Percentiles rank a stretch among this genome's conserved stretches.
Evolutionary conservation across 1,140 invertebrate genomes (phyloP).

Genomic region (Drosophila trapezifrons): DNA sequence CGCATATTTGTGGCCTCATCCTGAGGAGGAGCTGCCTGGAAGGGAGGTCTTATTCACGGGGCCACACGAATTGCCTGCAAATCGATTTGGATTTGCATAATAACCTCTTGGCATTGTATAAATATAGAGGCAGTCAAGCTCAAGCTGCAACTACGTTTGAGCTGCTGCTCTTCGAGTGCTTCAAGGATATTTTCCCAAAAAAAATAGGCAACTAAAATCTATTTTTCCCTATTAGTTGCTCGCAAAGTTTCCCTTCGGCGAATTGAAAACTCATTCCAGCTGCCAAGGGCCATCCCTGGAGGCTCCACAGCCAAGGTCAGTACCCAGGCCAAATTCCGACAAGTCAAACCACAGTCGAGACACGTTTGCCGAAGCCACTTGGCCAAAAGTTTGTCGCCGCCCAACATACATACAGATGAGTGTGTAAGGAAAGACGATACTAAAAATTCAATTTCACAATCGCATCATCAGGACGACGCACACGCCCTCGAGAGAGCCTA

Average conservation of each 20-base stretch:
- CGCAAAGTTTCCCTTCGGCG: constrained; percentile 4
- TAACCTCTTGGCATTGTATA: constrained; percentile 23
- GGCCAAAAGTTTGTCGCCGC: constrained; percentile 34
- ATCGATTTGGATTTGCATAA: constrained; percentile 59
- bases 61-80: constrained; percentile 43
- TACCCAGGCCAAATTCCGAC: constrained; percentile 30
- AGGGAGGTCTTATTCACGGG: constrained; percentile 6
- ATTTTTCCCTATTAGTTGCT: constrained; percentile 12
- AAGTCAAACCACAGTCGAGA: constrained; percentile 38
- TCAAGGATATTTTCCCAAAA: constrained; percentile 14
- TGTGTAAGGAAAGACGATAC: constrained; percentile 30
- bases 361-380: constrained; percentile 34
- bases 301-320: constrained; percentile 28
- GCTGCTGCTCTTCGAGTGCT: constrained; percentile 9
- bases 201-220: constrained; percentile 29
- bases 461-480: constrained; percentile 33
- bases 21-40: constrained; percentile 8
- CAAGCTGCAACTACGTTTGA: constrained; percentile 7
- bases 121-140: constrained; percentile 41
- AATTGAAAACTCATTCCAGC: constrained; percentile 41
- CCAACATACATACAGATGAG: constrained; percentile 18
- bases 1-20: constrained; percentile 41
- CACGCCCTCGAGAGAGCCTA: constrained; percentile 25
- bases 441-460: constrained; percentile 63
- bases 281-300: neutral